Evolutionary conservation across 2,888 invertebrate genomes (phyloP).

Genomic region (Dasypogon diadema): DNA sequence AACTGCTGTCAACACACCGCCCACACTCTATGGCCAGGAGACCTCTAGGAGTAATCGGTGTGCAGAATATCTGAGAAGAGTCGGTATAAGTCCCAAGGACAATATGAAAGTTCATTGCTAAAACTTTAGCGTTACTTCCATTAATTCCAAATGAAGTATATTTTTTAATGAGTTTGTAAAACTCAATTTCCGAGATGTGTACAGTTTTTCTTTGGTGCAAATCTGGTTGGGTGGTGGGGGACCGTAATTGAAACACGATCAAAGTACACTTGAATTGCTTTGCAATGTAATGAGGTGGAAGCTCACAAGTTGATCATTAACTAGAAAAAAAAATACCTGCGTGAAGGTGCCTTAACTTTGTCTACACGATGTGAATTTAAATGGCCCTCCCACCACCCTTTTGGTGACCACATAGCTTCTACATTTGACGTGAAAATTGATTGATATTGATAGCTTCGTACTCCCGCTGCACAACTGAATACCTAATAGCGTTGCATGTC

Average conservation of each 20-base stretch:
- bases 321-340: not conserved
- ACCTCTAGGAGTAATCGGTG: not conserved
- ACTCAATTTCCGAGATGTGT: not conserved
- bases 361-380: not conserved
- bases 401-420: not conserved
- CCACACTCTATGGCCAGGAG: not conserved
- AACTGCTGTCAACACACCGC: not conserved
- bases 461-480: not conserved
- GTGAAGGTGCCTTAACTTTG: not conserved
- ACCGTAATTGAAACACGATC: not conserved
- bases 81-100: not conserved
- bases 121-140: slow-evolving; percentile 6
- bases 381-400: not conserved
- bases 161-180: slow-evolving; percentile 5
- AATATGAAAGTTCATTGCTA: not conserved
- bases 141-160: slow-evolving; percentile 10
- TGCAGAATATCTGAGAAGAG: not conserved
- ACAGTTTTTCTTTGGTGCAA: not conserved
- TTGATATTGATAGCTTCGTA: slow-evolving; percentile 1
- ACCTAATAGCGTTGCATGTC: not conserved
- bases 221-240: not conserved
- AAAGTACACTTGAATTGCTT: not conserved
- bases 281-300: not conserved
- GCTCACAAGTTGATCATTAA: slow-evolving; percentile 3
- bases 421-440: slow-evolving; percentile 9